Conservation (phyloP, 2,113 vertebrate species). For the Ceyx cyanopectus region DNA sequence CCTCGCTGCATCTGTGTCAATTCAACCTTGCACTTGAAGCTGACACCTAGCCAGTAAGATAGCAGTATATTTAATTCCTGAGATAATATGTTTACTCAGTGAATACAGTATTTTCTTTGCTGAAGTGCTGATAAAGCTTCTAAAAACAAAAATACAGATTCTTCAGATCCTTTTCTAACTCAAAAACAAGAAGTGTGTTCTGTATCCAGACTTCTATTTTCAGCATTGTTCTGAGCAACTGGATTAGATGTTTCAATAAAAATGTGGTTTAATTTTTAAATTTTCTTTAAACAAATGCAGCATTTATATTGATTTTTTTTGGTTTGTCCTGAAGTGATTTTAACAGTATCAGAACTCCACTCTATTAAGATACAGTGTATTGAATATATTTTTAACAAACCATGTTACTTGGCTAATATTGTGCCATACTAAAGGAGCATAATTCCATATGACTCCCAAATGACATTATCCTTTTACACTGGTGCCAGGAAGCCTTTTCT, state of each 20-base stretch:
- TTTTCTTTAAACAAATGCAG: not conserved
- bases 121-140: conserved; percentile 42
- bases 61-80: conserved; percentile 7
- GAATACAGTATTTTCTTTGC: conserved; percentile 20
- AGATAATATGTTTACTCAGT: not conserved
- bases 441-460: not conserved
- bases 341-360: not conserved
- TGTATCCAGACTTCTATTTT: conserved; percentile 18
- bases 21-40: not conserved
- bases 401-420: not conserved
- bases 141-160: conserved; percentile 1
- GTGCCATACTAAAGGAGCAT: not conserved
- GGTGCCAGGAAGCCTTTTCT: not conserved
- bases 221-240: not conserved
- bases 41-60: not conserved
- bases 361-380: not conserved
- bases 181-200: conserved; percentile 30
- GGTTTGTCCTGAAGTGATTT: not conserved
- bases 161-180: not conserved
- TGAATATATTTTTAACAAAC: not conserved
- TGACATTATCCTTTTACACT: not conserved
- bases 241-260: conserved; percentile 28
- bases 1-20: not conserved
- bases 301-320: not conserved
- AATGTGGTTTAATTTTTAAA: not conserved